Percentiles rank a stretch among this genome's conserved stretches.
These are phyloP conservation scores for Harpalus rufipes DNA, from an alignment of 2,888 invertebrate species.

Conservation along the genomic window DNA sequence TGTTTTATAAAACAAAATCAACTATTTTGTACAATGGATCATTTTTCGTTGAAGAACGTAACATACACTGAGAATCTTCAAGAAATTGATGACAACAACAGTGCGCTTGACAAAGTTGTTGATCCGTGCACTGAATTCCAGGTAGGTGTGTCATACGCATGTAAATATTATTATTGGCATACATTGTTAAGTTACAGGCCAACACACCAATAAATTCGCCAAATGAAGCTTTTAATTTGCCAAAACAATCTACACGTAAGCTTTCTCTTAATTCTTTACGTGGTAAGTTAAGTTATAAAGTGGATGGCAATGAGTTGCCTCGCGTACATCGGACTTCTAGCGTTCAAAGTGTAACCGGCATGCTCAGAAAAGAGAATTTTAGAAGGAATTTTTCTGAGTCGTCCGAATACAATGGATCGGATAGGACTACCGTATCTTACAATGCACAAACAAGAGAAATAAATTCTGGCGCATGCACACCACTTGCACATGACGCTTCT, in stretches of 20 bases:
- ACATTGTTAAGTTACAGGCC: conserved; percentile 48
- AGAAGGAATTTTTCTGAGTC: conserved; percentile 50
- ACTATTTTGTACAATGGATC: conserved; percentile 43
- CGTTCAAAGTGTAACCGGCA: conserved; percentile 45
- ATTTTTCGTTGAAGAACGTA: conserved; percentile 33
- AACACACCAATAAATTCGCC: conserved; percentile 37
- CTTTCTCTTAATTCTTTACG: conserved; percentile 57
- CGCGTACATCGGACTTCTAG: conserved; percentile 60
- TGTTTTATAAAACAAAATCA: conserved; percentile 49
- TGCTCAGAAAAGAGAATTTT: conserved; percentile 50
- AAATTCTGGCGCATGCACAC: conserved; percentile 51
- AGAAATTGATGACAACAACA: conserved; percentile 46
- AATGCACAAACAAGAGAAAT: conserved; percentile 25
- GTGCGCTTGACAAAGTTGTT: conserved; percentile 48
- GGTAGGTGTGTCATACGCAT: conserved; percentile 50
- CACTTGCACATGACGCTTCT: conserved; percentile 7
- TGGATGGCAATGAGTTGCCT: conserved; percentile 62
- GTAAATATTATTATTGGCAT: conserved; percentile 45
- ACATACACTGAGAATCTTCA: conserved; percentile 55
- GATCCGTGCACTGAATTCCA: conserved; percentile 60
- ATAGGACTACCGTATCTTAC: neutral
- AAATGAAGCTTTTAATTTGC: conserved; percentile 61
- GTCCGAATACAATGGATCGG: conserved; percentile 56
- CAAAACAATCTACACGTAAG: conserved; percentile 42
- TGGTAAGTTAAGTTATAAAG: conserved; percentile 61